Conservation (phyloP, 2,888 invertebrate species). For the Agrochola litura region DNA sequence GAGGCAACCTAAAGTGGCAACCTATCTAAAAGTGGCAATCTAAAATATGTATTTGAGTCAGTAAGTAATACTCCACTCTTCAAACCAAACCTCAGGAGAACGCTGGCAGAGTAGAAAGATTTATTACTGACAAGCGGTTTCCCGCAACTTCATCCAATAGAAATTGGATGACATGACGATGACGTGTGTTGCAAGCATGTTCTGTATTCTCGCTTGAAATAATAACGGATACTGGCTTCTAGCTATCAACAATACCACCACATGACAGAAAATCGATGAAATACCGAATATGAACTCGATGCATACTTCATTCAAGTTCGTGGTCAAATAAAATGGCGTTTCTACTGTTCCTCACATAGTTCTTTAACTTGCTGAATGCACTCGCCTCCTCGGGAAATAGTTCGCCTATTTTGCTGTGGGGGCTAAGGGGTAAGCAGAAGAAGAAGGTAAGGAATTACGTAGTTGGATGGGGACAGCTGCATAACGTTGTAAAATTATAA, state of each 20-base stretch:
- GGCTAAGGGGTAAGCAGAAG: not conserved
- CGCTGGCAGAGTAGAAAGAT: conserved; percentile 17
- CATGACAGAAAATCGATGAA: conserved; percentile 20
- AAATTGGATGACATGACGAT: conserved; percentile 30
- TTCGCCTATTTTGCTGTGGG: conserved; percentile 4
- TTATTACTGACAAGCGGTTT: conserved; percentile 39
- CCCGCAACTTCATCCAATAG: conserved; percentile 12
- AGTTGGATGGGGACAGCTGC: too few species aligned
- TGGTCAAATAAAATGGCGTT: conserved; percentile 19
- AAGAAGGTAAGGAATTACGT: not conserved
- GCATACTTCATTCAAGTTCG: conserved; percentile 17
- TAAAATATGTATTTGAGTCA: conserved; percentile 8
- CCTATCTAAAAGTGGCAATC: too few species aligned
- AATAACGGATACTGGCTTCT: conserved; percentile 1
- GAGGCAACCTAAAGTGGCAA: too few species aligned
- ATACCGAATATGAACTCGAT: conserved; percentile 3
- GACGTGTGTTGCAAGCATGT: conserved; percentile 9
- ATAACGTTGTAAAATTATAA: conserved; percentile 1
- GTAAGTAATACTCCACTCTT: conserved; percentile 20
- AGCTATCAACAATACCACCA: conserved; percentile 1
- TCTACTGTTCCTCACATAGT: conserved; percentile 3
- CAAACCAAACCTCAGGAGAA: conserved; percentile 19
- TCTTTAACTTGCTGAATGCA: conserved; percentile 24
- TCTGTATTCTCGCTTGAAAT: conserved; percentile 15
- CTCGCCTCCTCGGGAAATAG: conserved; percentile 17